phyloP scores from a whole-genome alignment of 1,140 invertebrate genomes.

The Pararge aegeria region DNA sequence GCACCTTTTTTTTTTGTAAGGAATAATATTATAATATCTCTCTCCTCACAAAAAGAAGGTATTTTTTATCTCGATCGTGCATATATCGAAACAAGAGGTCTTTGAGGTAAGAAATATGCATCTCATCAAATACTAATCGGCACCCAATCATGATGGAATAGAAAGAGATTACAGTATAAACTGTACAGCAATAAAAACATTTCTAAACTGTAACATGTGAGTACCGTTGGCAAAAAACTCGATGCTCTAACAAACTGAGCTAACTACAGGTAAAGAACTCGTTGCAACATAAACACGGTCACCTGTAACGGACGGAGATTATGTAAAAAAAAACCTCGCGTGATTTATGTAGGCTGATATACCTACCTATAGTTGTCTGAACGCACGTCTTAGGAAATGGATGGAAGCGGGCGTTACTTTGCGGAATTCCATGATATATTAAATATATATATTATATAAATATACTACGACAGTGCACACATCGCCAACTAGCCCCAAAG shows the following conservation, averaged over 20 bases:
- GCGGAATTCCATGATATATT: no score
- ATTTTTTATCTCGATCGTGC: no score
- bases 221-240: neutral
- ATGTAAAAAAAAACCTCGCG: conserved; percentile 5
- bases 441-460: no score
- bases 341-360: neutral
- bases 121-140: no score
- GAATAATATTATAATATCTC: no score
- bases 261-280: neutral
- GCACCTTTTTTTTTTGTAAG: no score
- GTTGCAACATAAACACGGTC: neutral
- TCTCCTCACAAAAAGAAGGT: no score
- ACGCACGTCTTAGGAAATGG: neutral
- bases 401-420: no score
- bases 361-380: neutral
- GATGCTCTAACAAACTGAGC: neutral
- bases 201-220: neutral
- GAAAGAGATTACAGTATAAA: neutral
- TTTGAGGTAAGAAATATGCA: no score
- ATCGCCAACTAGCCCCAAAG: no score
- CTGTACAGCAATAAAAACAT: neutral
- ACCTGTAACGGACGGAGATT: conserved; percentile 1
- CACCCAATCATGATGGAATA: neutral
- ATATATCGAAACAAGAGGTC: no score
- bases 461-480: no score